phyloP scores from a whole-genome alignment of 37 sponge, comb jelly and placozoan species.

The Chondrilla cf. caribensis region DNA sequence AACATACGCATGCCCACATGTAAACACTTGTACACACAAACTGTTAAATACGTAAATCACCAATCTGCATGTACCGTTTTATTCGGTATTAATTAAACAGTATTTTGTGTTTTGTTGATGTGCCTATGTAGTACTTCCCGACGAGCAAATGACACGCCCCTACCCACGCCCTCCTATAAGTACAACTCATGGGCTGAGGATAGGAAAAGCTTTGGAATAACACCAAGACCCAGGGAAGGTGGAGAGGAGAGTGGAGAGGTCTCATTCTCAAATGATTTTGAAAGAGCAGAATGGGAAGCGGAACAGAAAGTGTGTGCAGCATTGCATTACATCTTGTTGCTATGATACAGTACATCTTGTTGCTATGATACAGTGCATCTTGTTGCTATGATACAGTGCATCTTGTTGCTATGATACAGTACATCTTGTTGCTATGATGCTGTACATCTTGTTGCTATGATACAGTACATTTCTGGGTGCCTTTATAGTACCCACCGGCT shows the following conservation, averaged over 20 bases:
- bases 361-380: too few species aligned
- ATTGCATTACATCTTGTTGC: too few species aligned
- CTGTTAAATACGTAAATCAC: too few species aligned
- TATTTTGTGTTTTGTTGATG: not conserved
- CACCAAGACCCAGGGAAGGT: conserved; percentile 34
- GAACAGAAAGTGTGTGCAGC: conserved; percentile 77
- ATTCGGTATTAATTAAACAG: not conserved
- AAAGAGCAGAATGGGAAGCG: conserved; percentile 73
- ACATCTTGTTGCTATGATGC: too few species aligned
- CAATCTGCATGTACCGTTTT: too few species aligned
- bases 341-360: too few species aligned
- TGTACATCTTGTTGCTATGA: too few species aligned
- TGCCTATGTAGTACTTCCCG: not conserved
- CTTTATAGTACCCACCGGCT: too few species aligned
- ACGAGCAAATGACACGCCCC: conserved; percentile 71
- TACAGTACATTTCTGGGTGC: too few species aligned
- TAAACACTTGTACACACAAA: too few species aligned
- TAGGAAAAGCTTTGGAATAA: conserved; percentile 70
- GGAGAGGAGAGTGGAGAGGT: conserved; percentile 26
- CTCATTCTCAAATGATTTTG: conserved; percentile 27
- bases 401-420: too few species aligned
- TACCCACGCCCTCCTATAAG: conserved; percentile 90
- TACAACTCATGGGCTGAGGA: conserved; percentile 92
- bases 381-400: too few species aligned
- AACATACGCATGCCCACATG: not conserved